A percentile compares a stretch with the other conserved stretches of the same genome.
Conservation (phyloP, 2,113 vertebrate genomes). For the Rhegmatorhina hoffmannsi region DNA sequence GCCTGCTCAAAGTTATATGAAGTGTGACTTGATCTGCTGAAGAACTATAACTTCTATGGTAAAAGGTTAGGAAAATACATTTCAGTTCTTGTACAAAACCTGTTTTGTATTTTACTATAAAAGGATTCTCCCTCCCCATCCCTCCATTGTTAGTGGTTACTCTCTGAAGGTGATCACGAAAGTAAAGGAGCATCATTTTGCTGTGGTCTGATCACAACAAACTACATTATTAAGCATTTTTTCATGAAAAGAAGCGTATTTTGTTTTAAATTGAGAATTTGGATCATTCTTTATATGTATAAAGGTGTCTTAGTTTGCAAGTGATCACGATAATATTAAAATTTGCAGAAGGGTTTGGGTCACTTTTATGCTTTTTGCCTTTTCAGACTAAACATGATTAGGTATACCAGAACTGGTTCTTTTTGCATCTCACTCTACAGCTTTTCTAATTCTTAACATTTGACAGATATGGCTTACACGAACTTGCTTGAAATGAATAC, state of each 20-base stretch:
- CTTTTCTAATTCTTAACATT: background rate
- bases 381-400: background rate
- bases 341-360: background rate
- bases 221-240: background rate
- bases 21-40: background rate
- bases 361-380: background rate
- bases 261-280: background rate
- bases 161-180: background rate
- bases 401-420: background rate
- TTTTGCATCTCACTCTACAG: background rate
- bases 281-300: background rate
- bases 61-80: background rate
- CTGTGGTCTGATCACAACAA: background rate
- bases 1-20: background rate
- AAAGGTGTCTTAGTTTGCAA: background rate
- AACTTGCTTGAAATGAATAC: background rate
- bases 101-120: background rate
- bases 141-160: background rate
- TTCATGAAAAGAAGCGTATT: background rate
- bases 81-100: background rate
- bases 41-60: background rate
- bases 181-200: background rate
- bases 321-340: background rate
- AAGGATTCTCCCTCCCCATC: accelerated
- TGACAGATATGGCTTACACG: background rate